phyloP scores from a whole-genome alignment of 2,888 invertebrate genomes.

The Eremobia ochroleuca region DNA sequence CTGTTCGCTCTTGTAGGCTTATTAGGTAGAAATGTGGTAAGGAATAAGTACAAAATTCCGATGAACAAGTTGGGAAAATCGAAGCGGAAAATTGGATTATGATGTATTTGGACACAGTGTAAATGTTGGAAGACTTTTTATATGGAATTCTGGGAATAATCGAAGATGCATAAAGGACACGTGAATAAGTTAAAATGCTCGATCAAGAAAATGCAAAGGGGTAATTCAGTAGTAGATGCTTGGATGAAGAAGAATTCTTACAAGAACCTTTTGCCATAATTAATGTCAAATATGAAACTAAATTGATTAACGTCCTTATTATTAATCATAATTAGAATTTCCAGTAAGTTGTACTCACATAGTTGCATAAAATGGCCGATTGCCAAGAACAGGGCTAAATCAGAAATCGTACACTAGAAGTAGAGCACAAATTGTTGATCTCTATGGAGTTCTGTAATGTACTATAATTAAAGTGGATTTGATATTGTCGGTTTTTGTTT shows the following conservation, averaged over 20 bases:
- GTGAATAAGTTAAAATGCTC: background rate
- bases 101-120: background rate
- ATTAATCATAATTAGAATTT: constrained; percentile 48
- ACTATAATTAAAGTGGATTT: constrained; percentile 15
- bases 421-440: constrained; percentile 31
- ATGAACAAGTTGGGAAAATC: background rate
- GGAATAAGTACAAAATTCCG: constrained; percentile 25
- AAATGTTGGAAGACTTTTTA: background rate
- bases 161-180: background rate
- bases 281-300: background rate
- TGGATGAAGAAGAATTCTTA: background rate
- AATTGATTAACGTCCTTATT: constrained; percentile 4
- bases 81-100: background rate
- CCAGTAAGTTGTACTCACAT: constrained; percentile 49
- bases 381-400: constrained; percentile 58
- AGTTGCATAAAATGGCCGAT: constrained; percentile 56
- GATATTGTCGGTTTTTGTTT: background rate
- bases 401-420: constrained; percentile 46
- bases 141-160: background rate
- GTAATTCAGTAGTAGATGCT: too few species aligned
- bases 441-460: constrained; percentile 31
- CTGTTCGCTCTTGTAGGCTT: constrained; percentile 42
- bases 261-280: background rate
- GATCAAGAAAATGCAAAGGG: accelerated
- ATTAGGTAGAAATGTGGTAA: constrained; percentile 28